Conservation (phyloP, 2,113 vertebrate species). For the Ciconia boyciana region DNA sequence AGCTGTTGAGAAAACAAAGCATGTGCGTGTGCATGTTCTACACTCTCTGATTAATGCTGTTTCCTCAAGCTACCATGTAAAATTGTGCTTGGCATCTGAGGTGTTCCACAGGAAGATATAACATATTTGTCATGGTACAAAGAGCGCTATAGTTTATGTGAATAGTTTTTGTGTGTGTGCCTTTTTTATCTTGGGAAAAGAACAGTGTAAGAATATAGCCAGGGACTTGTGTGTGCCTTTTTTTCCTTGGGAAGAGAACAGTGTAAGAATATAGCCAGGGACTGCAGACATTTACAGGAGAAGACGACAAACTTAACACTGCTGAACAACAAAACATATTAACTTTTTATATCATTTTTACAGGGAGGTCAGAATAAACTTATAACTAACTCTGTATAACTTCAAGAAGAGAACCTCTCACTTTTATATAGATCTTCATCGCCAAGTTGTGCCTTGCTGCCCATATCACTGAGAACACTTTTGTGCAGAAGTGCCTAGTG, state of each 20-base stretch:
- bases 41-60: neutral
- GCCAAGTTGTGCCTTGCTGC: neutral
- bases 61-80: neutral
- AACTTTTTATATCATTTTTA: neutral
- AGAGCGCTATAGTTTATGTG: neutral
- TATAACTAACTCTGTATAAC: neutral
- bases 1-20: neutral
- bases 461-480: neutral
- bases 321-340: neutral
- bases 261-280: neutral
- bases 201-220: neutral
- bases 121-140: neutral
- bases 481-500: neutral
- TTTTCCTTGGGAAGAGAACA: neutral
- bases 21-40: neutral
- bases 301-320: neutral
- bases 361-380: neutral
- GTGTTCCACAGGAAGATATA: neutral
- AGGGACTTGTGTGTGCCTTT: neutral
- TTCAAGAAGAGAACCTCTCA: neutral
- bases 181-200: neutral
- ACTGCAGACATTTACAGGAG: neutral
- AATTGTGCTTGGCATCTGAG: neutral
- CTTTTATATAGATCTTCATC: neutral
- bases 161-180: neutral